Percentiles rank a stretch among this genome's conserved stretches.
These are phyloP conservation scores for Philhelius pedissequus DNA, from an alignment of 2,888 invertebrate species.

Conservation along the genomic window DNA sequence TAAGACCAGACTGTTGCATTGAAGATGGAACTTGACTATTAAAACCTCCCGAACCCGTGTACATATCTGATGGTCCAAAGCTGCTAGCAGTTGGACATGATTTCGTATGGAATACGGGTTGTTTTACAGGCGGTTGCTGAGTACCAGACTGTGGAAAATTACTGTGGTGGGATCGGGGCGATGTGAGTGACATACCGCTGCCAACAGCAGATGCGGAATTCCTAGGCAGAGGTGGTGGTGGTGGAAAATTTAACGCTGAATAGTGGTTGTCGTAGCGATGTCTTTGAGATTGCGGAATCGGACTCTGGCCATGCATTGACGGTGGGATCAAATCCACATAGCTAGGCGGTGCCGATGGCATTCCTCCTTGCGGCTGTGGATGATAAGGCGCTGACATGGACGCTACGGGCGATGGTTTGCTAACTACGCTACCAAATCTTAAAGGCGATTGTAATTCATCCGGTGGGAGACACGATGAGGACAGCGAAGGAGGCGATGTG, in stretches of 20 bases:
- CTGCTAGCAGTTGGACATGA: conserved; percentile 70
- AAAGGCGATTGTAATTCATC: conserved; percentile 74
- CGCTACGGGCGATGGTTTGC: conserved; percentile 55
- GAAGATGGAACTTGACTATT: conserved; percentile 26
- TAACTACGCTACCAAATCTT: conserved; percentile 71
- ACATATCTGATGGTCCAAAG: conserved; percentile 68
- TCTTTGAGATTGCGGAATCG: conserved; percentile 51
- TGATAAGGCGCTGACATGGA: conserved; percentile 66
- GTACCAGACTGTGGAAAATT: conserved; percentile 49
- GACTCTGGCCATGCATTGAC: conserved; percentile 59
- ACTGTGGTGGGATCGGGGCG: conserved; percentile 48
- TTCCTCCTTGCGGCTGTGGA: conserved; percentile 29
- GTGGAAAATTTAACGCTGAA: conserved; percentile 41
- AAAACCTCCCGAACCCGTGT: conserved; percentile 29
- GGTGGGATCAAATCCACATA: conserved; percentile 69
- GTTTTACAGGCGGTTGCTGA: conserved; percentile 45
- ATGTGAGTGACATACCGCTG: conserved; percentile 47
- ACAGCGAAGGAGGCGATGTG: conserved; percentile 62
- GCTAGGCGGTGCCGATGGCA: conserved; percentile 53
- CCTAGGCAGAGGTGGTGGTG: conserved; percentile 51
- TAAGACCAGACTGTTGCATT: conserved; percentile 54
- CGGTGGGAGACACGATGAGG: conserved; percentile 69
- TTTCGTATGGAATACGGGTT: conserved; percentile 70
- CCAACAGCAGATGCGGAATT: conserved; percentile 37
- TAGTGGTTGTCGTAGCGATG: conserved; percentile 60